phyloP scores from a whole-genome alignment of 2,797 vertebrate species.

The Sylvilagus floridanus region DNA sequence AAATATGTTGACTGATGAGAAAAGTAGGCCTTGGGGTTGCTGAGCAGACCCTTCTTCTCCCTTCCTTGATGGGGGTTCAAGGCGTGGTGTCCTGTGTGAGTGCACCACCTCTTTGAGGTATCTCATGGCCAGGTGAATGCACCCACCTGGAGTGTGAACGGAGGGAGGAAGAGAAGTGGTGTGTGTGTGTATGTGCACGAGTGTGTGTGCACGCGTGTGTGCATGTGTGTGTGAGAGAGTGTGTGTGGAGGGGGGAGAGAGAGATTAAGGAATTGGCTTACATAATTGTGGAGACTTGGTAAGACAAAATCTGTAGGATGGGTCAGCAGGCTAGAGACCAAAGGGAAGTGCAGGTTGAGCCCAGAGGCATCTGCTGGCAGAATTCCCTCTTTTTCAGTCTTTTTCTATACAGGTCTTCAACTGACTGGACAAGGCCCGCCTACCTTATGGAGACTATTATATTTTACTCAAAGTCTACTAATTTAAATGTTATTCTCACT shows the following conservation, averaged over 20 bases:
- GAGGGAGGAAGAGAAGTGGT: too few species aligned
- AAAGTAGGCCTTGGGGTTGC: neutral
- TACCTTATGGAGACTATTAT: neutral
- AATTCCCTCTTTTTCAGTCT: neutral
- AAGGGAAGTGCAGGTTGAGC: neutral
- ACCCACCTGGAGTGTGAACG: too few species aligned
- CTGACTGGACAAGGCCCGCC: neutral
- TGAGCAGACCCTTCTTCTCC: fast-evolving
- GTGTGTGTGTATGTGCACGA: too few species aligned
- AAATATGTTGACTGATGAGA: neutral
- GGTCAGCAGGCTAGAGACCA: neutral
- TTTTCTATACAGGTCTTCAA: neutral
- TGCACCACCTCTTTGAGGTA: neutral
- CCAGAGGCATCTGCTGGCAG: neutral
- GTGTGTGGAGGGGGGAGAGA: too few species aligned
- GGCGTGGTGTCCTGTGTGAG: too few species aligned
- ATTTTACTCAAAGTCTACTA: neutral
- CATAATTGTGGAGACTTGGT: neutral
- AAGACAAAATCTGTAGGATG: neutral
- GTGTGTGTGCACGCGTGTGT: too few species aligned
- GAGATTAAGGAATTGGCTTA: neutral
- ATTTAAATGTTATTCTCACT: neutral
- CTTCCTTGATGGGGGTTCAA: neutral
- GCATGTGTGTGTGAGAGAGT: too few species aligned
- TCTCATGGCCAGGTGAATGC: too few species aligned